These are phyloP conservation scores for Chaetura pelagica DNA, from an alignment of 2,113 vertebrate genomes.

Conservation along the genomic window DNA sequence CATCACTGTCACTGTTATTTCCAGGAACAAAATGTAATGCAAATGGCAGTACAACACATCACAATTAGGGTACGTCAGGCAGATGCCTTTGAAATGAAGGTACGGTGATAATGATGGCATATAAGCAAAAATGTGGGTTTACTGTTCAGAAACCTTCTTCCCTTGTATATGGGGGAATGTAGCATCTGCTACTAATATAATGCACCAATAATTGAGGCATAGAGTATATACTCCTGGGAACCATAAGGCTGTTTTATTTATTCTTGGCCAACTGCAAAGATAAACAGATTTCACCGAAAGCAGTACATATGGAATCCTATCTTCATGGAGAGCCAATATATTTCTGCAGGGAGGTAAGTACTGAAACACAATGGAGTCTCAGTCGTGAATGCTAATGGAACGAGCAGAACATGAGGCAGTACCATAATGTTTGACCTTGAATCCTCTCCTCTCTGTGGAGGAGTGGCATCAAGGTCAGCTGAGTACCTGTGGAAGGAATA, in stretches of 20 bases:
- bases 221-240: constrained; percentile 53
- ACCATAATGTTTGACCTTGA: constrained; percentile 5
- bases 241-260: constrained; percentile 75
- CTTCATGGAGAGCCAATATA: constrained; percentile 33
- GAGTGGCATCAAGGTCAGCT: not conserved
- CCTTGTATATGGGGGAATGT: constrained; percentile 52
- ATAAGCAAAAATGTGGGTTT: constrained; percentile 50
- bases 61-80: not conserved
- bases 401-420: not conserved
- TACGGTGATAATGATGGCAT: constrained; percentile 32
- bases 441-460: not conserved
- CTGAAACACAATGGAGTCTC: not conserved
- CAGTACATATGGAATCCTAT: constrained; percentile 52
- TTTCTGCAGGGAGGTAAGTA: constrained; percentile 52
- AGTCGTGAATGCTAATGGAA: constrained; percentile 13
- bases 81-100: constrained; percentile 53
- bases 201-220: constrained; percentile 71
- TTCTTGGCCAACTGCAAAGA: constrained; percentile 73
- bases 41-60: not conserved
- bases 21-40: not conserved
- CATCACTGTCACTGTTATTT: not conserved
- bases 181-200: constrained; percentile 79
- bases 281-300: constrained; percentile 77
- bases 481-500: not conserved
- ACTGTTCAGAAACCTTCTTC: constrained; percentile 69